These are phyloP conservation scores for Hirtodrosophila cameraria DNA, from an alignment of 2,888 invertebrate species.

Conservation along the genomic window DNA sequence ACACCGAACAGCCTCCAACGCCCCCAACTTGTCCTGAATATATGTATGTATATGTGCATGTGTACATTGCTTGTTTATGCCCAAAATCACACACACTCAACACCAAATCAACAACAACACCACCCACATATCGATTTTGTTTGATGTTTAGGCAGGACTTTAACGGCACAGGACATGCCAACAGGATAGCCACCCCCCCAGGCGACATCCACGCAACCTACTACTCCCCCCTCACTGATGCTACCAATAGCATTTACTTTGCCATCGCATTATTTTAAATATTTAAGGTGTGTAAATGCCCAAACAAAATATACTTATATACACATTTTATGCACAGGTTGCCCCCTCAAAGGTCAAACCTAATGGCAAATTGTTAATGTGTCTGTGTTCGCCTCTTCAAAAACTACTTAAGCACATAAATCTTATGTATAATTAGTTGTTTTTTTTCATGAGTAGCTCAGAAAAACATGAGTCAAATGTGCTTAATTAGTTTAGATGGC, in stretches of 20 bases:
- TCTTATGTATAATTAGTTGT: too few species aligned
- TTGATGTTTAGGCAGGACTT: conserved; percentile 68
- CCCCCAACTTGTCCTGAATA: conserved; percentile 20
- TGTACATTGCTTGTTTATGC: conserved; percentile 68
- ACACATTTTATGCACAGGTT: conserved; percentile 26
- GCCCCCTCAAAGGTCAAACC: background rate
- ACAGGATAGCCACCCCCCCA: conserved; percentile 47
- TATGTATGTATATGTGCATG: conserved; percentile 30
- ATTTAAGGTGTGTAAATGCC: conserved; percentile 68
- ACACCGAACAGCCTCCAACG: too few species aligned
- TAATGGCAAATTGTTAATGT: background rate
- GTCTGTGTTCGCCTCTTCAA: background rate
- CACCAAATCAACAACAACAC: conserved; percentile 10
- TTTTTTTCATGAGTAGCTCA: too few species aligned
- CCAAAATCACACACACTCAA: conserved; percentile 61
- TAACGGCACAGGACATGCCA: conserved; percentile 39
- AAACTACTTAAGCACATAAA: background rate
- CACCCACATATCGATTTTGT: conserved; percentile 78
- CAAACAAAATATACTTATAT: conserved; percentile 33
- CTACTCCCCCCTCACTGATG: conserved; percentile 36
- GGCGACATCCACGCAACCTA: conserved; percentile 35
- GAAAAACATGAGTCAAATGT: too few species aligned
- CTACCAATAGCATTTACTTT: conserved; percentile 53
- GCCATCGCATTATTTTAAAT: conserved; percentile 67
- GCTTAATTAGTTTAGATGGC: too few species aligned